Conservation (phyloP, 2,113 vertebrate species). For the Pandion haliaetus region DNA sequence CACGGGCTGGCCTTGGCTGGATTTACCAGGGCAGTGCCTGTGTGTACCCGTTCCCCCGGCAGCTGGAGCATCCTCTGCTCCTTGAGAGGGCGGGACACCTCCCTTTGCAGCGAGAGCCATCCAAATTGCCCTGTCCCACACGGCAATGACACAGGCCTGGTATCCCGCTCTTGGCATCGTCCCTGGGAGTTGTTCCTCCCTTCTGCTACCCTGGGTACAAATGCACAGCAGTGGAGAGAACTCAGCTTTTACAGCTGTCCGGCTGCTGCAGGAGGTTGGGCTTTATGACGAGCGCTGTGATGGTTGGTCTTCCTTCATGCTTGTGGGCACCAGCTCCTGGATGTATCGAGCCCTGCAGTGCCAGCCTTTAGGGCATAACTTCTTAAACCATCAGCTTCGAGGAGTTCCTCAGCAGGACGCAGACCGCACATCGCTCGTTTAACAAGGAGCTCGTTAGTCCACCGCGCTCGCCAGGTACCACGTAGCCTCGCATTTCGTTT, state of each 20-base stretch:
- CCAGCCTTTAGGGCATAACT: neutral
- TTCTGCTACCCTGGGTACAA: neutral
- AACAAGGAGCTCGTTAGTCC: neutral
- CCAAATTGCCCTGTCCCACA: too few species aligned
- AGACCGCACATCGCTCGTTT: neutral
- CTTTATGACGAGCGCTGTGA: neutral
- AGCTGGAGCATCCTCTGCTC: neutral
- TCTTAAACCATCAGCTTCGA: neutral
- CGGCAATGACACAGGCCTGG: rapidly evolving
- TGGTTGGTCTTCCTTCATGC: neutral
- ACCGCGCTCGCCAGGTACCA: neutral
- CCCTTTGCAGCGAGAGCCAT: too few species aligned
- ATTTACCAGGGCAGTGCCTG: too few species aligned
- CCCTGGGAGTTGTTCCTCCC: neutral
- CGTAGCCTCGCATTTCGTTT: neutral
- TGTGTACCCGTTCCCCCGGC: neutral
- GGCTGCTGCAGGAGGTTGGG: neutral
- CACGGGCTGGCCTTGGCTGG: neutral
- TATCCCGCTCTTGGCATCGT: neutral
- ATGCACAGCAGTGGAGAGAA: too few species aligned
- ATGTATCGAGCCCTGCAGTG: too few species aligned
- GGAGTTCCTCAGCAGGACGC: neutral
- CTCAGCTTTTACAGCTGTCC: neutral
- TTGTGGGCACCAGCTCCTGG: neutral
- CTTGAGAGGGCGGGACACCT: neutral